phyloP scores from a whole-genome alignment of 2,888 invertebrate genomes.

The Zaprionus obscuricornis region DNA sequence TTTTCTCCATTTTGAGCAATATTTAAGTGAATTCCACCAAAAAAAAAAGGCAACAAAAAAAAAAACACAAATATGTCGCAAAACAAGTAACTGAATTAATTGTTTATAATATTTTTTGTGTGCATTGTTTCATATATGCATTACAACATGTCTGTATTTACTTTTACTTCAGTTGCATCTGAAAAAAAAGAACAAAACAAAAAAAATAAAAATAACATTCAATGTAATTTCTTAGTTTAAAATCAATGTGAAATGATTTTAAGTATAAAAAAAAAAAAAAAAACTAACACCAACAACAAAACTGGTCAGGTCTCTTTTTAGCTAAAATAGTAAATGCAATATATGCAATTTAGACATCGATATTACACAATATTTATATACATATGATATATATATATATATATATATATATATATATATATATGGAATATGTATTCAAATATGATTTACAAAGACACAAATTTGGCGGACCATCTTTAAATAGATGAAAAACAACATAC shows the following conservation, averaged over 20 bases:
- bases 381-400: neutral
- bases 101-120: conserved; percentile 24
- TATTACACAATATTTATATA: conserved; percentile 35
- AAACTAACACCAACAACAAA: no score
- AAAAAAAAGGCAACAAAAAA: conserved; percentile 30
- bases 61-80: conserved; percentile 4
- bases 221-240: conserved; percentile 41
- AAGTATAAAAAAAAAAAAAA: no score
- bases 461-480: conserved; percentile 44
- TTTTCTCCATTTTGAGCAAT: conserved; percentile 41
- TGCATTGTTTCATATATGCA: conserved; percentile 7
- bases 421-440: conserved; percentile 7
- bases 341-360: conserved; percentile 45
- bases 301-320: conserved; percentile 38
- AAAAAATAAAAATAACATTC: conserved; percentile 20
- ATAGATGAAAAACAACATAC: conserved; percentile 41
- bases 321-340: conserved; percentile 41
- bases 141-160: conserved; percentile 5
- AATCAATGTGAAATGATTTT: conserved; percentile 47
- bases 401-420: conserved; percentile 1
- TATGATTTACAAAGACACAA: conserved; percentile 6
- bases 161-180: conserved; percentile 34
- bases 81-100: conserved; percentile 36
- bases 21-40: conserved; percentile 41
- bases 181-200: no score